A percentile compares a stretch with the other conserved stretches of the same genome.
Evolutionary conservation across 2,888 invertebrate species (phyloP).

Genomic region (Troides helena): DNA sequence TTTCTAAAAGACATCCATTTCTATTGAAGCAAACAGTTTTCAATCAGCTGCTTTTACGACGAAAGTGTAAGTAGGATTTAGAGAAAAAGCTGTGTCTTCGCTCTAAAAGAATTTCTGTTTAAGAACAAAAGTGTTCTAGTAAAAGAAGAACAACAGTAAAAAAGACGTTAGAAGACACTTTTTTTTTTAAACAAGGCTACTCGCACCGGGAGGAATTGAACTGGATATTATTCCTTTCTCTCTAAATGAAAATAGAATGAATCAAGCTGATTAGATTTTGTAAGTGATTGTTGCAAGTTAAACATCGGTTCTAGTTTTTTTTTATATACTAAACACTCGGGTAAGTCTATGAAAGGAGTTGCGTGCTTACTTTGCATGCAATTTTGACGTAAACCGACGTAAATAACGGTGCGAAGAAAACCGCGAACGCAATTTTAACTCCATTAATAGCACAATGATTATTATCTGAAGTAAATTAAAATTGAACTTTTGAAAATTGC

Average conservation of each 20-base stretch:
- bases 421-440: conserved; percentile 24
- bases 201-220: too few relatives aligned
- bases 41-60: conserved; percentile 26
- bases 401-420: conserved; percentile 15
- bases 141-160: conserved; percentile 30
- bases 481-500: conserved; percentile 28
- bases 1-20: not conserved
- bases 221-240: too few relatives aligned
- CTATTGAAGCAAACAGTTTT: conserved; percentile 19
- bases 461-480: conserved; percentile 17
- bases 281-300: too few relatives aligned
- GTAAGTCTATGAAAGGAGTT: conserved; percentile 11
- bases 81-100: conserved; percentile 15
- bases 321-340: too few relatives aligned
- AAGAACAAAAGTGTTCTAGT: conserved; percentile 28
- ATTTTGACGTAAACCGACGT: conserved; percentile 24
- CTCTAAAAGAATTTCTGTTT: conserved; percentile 27
- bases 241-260: too few relatives aligned
- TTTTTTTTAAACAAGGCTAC: conserved; percentile 15
- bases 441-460: conserved; percentile 20
- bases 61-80: conserved; percentile 27
- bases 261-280: too few relatives aligned
- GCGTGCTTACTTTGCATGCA: conserved; percentile 25
- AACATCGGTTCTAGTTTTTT: too few relatives aligned
- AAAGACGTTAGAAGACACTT: conserved; percentile 23